Percentiles rank a stretch among this genome's conserved stretches.
Conservation (phyloP, 2,113 vertebrate species). For the Crotalus helleri region DNA sequence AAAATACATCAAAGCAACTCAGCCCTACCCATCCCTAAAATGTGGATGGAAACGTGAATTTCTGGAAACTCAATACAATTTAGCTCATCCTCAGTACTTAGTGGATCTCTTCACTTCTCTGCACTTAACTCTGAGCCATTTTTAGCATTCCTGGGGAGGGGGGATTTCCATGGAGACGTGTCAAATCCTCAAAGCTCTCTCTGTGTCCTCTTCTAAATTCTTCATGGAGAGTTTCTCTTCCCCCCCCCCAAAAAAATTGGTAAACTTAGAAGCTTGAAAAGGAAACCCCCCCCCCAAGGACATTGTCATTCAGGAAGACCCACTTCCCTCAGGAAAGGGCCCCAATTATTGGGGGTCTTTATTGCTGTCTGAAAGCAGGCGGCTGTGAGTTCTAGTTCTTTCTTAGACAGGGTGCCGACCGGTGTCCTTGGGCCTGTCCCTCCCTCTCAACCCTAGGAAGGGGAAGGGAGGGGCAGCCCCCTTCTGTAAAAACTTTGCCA, state of each 20-base stretch:
- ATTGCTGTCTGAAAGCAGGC: background rate
- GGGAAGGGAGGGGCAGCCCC: too few species aligned
- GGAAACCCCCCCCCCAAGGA: background rate
- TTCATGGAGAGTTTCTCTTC: background rate
- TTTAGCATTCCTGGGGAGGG: constrained; percentile 19
- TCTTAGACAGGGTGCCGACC: background rate
- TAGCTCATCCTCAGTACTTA: background rate
- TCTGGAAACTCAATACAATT: constrained; percentile 1
- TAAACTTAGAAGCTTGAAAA: accelerated
- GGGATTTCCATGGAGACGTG: background rate
- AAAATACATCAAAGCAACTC: background rate
- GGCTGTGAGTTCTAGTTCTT: background rate
- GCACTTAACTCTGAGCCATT: constrained; percentile 22
- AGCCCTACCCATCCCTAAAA: background rate
- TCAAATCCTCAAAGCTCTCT: background rate
- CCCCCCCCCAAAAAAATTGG: background rate
- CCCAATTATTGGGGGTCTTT: constrained; percentile 14
- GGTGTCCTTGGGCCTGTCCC: background rate
- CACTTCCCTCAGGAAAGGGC: background rate
- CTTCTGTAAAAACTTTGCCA: too few species aligned
- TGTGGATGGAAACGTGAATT: background rate
- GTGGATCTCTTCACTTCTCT: constrained; percentile 7
- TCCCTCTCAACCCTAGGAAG: background rate
- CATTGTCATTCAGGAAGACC: background rate
- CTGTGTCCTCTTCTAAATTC: background rate